Base-by-base conservation (phyloP, 2,113 vertebrate species). In the Taurulus bubalis region DNA sequence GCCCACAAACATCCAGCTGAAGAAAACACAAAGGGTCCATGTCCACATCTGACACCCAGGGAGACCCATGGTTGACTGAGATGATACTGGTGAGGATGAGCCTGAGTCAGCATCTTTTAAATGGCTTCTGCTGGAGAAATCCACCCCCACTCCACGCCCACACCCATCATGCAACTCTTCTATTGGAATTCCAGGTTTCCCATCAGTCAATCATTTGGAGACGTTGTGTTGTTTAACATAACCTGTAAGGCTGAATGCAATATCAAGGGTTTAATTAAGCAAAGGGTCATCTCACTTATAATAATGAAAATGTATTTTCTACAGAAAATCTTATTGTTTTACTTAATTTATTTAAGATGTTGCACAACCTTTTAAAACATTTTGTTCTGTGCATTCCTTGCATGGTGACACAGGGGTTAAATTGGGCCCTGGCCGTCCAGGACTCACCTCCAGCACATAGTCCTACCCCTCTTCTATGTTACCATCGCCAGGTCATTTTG, bases 11-110 rank as follows among this genome's bases (percentile, higher is more conserved):
- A 81, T 67, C 77, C 78, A 85, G 49, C 80, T 77, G 16, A 92
- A 36, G 20, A 82, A 38, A 80, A 85, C 73, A 74, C 85, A 88
- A 8, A 91, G 72, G 15, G 81, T 81, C 84, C 87, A 82, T 75
- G 73, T 81, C 80, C 72, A 74, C 49, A n/a, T 58, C 60, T 86
- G 89, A 34, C 67, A 63, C 60, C 69, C 42, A 7, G 58, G 75
- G 32, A 9, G 80, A 77, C 24, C 88, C 94, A 93, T 94, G 91
- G 66, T 30, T 84, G 87, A 78, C 58, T 83, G 36, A 8, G 20
- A 79, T 12, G 30, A 67, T 65, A 15, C 45, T 84, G 87, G 74
- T 53, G 81, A 34, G 2, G 16, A 80, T 6, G 26, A 65, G 15
- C 8, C 69, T 34, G 18, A 51, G 9, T 66, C 64, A 20, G 15